phyloP scores from a whole-genome alignment of 2,888 invertebrate genomes.

The Megalurothrips usitatus region DNA sequence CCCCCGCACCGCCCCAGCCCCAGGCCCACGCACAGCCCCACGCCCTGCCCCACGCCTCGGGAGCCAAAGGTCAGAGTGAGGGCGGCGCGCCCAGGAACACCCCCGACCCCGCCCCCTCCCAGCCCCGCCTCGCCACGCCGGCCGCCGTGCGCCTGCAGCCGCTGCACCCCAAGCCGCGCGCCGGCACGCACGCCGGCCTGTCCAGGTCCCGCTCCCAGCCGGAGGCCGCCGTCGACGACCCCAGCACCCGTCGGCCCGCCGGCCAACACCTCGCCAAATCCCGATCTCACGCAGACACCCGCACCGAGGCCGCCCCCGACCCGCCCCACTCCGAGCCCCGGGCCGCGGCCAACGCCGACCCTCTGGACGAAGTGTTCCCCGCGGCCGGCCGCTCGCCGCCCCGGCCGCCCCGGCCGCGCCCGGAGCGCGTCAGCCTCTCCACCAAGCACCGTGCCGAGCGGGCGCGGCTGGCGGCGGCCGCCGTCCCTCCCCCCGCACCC shows the following conservation, averaged over 20 bases:
- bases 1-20: neutral
- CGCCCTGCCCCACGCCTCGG: neutral
- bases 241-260: neutral
- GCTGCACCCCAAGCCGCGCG: neutral
- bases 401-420: neutral
- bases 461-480: constrained; percentile 34
- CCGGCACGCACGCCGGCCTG: neutral
- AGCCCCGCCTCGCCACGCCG: neutral
- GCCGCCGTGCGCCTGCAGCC: constrained; percentile 12
- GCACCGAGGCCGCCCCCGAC: neutral
- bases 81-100: neutral
- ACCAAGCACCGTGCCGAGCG: neutral
- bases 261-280: neutral
- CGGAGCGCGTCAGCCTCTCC: neutral
- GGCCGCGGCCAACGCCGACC: neutral
- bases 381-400: neutral
- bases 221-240: neutral
- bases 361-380: neutral
- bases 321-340: neutral
- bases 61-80: no score
- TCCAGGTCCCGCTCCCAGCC: no score
- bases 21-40: neutral
- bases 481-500: neutral
- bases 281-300: neutral
- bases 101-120: neutral